Evolutionary conservation across 2,888 invertebrate species (phyloP), one percentile per base, ranked within the genome.

Genomic region (Leptinotarsa rubiginosa): DNA sequence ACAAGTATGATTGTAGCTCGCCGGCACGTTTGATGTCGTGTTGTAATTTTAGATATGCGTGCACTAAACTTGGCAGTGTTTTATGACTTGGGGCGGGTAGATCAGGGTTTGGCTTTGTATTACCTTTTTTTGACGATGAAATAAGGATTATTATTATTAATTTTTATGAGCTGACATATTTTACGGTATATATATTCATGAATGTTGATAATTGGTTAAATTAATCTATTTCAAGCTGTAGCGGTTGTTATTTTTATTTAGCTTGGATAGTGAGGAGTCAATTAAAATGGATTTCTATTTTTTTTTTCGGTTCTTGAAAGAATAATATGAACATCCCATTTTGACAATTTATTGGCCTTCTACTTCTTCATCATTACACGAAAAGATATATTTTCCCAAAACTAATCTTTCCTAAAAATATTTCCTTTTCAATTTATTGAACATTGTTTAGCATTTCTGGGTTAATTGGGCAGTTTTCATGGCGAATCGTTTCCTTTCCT

Each of bases 101-200:
- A 72, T 76, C 70, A 54, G 72, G 70, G 70, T 74, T 74, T 70
- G 72, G 67, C 69, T 70, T 74, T 66, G 74, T 67, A 75, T 74
- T 74, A 70, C 75, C 69, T 73, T 69, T 72, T 77, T 75, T 66
- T 74, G 69, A 74, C 75, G 64, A 74, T 77, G 73, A 77, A 74
- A 73, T 74, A 72, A 65, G 70, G 72, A 72, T 70, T 69, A 59
- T 52, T 74, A 69, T 74, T 70, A 52, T 74, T 74, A 49, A 70
- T 72, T 76, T 74, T 76, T 65, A 73, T 62, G 67, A 70, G 49
- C 56, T 70, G 69, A 64, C 69, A 70, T 70, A 70, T 54, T 70
- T 74, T 70, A 69, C 70, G 67, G 66, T 69, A 69, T 76, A 71
- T 71, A 74, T 73, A 76, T 76, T 76, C 73, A 76, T 76, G 71